These are phyloP conservation scores for Vireo altiloquus DNA, from an alignment of 2,113 vertebrate genomes.

Conservation along the genomic window DNA sequence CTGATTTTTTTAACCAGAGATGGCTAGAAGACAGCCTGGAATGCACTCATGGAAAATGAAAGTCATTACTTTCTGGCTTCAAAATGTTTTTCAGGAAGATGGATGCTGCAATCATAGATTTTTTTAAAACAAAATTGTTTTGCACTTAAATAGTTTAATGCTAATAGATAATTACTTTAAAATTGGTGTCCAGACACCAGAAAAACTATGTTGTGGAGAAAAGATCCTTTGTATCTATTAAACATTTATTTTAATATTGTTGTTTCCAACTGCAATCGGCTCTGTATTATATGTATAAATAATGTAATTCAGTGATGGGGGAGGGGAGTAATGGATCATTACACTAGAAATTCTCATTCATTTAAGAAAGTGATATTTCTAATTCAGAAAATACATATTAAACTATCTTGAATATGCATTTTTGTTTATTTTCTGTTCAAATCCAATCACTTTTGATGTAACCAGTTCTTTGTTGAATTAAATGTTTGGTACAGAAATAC, in stretches of 20 bases:
- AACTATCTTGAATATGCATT: slow-evolving; percentile 86
- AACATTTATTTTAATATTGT: slow-evolving; percentile 94
- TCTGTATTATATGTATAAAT: slow-evolving; percentile 87
- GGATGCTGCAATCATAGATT: slow-evolving; percentile 86
- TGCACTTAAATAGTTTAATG: slow-evolving; percentile 90
- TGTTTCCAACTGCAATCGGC: slow-evolving; percentile 82
- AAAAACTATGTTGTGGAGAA: slow-evolving; percentile 77
- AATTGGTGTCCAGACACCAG: slow-evolving; percentile 76
- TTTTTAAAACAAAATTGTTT: slow-evolving; percentile 75
- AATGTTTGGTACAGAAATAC: slow-evolving; percentile 61
- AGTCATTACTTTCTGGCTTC: slow-evolving; percentile 78
- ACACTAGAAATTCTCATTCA: slow-evolving; percentile 83
- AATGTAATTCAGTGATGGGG: slow-evolving; percentile 72
- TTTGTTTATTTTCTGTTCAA: slow-evolving; percentile 73
- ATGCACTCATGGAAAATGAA: slow-evolving; percentile 74
- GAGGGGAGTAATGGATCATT: slow-evolving; percentile 76
- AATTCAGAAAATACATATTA: slow-evolving; percentile 91
- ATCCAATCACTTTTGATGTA: slow-evolving; percentile 57
- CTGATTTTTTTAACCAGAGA: slow-evolving; percentile 80
- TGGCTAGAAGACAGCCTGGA: slow-evolving; percentile 76
- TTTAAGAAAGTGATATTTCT: slow-evolving; percentile 88
- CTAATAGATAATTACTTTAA: slow-evolving; percentile 86
- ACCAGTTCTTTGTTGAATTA: slow-evolving; percentile 56
- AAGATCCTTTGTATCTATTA: slow-evolving; percentile 87
- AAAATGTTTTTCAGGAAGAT: slow-evolving; percentile 83